Evolutionary conservation across 2,888 invertebrate species (phyloP).

Genomic region (Caenorhabditis sp.): DNA sequence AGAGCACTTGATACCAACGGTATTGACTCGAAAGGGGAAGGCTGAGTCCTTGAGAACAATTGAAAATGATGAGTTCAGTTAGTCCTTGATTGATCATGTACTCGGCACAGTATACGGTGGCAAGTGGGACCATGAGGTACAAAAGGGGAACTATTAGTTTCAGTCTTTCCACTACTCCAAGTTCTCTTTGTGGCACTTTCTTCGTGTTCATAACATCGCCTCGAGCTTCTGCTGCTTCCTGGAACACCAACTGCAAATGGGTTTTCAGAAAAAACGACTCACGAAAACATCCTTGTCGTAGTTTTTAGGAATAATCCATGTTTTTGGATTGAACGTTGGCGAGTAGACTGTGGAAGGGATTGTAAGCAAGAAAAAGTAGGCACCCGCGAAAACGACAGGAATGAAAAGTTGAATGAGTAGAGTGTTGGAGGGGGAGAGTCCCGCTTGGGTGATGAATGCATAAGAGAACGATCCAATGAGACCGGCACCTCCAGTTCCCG

Average conservation of each 20-base stretch:
- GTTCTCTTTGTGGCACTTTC: constrained; percentile 60
- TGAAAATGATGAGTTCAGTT: constrained; percentile 78
- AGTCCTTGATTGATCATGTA: constrained; percentile 85
- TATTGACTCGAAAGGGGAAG: constrained; percentile 75
- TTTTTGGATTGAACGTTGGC: constrained; percentile 67
- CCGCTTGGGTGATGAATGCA: constrained; percentile 86
- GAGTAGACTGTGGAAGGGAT: constrained; percentile 68
- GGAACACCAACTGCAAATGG: background rate
- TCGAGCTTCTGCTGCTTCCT: constrained; percentile 45
- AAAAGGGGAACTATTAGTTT: constrained; percentile 84
- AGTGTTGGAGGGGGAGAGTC: constrained; percentile 84
- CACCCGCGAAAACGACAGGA: constrained; percentile 87
- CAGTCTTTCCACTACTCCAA: constrained; percentile 26
- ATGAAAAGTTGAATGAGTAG: constrained; percentile 89
- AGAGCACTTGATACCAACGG: constrained; percentile 84
- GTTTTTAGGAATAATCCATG: constrained; percentile 77
- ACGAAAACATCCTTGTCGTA: constrained; percentile 55
- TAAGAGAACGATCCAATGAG: constrained; percentile 86
- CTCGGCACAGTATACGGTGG: constrained; percentile 90
- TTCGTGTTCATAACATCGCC: constrained; percentile 43
- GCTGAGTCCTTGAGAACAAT: constrained; percentile 77
- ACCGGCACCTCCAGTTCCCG: constrained; percentile 90
- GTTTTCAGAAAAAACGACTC: background rate
- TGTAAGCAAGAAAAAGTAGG: constrained; percentile 82
- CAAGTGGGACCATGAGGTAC: constrained; percentile 89